Evolutionary conservation across 1,140 invertebrate species (phyloP).

Genomic region (Branchinecta lindahli): DNA sequence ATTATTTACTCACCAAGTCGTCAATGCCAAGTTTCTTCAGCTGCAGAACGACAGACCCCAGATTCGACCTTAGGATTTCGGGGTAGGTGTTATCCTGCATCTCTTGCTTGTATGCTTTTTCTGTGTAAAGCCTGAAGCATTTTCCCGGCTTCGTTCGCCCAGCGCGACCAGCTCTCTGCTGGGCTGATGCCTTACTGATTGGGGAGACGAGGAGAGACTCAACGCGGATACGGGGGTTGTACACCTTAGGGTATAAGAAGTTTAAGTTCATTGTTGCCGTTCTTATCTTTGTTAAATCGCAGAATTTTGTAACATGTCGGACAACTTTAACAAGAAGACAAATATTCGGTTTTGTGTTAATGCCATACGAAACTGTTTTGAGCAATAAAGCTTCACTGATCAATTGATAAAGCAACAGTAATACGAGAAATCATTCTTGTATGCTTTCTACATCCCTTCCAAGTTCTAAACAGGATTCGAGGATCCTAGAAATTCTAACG

Average conservation of each 20-base stretch:
- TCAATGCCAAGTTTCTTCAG: conserved; percentile 98
- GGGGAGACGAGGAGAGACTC: conserved; percentile 95
- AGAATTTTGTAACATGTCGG: no score
- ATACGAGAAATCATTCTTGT: no score
- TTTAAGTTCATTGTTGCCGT: neutral
- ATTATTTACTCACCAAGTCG: conserved; percentile 49
- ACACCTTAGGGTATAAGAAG: conserved; percentile 42
- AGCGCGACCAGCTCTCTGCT: conserved; percentile 92
- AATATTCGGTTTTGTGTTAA: no score
- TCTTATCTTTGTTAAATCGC: conserved; percentile 3
- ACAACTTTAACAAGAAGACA: no score
- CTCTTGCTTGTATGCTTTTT: conserved; percentile 95
- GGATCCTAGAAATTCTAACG: no score
- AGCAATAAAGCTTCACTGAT: no score
- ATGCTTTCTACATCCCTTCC: no score
- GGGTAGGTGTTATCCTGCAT: conserved; percentile 99
- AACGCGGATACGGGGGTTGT: conserved; percentile 91
- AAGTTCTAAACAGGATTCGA: no score
- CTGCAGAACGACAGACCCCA: conserved; percentile 92
- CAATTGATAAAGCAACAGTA: no score
- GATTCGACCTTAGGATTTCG: conserved; percentile 91
- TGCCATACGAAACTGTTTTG: no score
- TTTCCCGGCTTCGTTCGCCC: conserved; percentile 94
- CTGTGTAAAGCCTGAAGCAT: conserved; percentile 94
- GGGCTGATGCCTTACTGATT: conserved; percentile 98